These are phyloP conservation scores for Scolanthus callimorphus DNA, from an alignment of 92 coral and sea anemone species.

Conservation along the genomic window DNA sequence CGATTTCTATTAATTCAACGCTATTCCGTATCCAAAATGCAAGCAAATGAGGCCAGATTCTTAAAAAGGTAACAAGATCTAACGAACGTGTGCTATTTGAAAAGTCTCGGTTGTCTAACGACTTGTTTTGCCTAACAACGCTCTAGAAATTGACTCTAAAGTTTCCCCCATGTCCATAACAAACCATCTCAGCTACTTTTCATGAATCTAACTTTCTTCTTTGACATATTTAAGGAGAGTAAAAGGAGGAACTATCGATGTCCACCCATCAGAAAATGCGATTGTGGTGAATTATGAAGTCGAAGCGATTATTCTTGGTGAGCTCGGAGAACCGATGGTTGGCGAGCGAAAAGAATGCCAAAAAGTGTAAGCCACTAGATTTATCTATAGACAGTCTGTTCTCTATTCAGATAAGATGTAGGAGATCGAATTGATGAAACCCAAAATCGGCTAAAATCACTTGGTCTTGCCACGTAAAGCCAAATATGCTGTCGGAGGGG, in stretches of 20 bases:
- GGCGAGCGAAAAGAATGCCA: constrained; percentile 98
- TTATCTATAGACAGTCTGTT: no score
- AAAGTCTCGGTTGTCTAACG: not conserved
- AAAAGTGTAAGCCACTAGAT: constrained; percentile 73
- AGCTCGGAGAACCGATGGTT: constrained; percentile 97
- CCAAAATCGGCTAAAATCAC: no score
- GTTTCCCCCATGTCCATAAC: not conserved
- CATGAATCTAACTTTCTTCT: not conserved
- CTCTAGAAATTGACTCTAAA: not conserved
- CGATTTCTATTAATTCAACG: not conserved
- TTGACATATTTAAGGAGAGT: no score
- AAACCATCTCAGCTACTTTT: no score
- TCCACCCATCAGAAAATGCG: constrained; percentile 98
- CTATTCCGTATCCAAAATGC: constrained; percentile 33
- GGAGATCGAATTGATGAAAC: no score
- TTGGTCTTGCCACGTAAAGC: no score
- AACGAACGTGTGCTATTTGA: not conserved
- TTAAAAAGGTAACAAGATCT: constrained; percentile 58
- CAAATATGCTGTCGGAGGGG: no score
- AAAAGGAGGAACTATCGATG: constrained; percentile 93
- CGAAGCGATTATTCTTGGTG: constrained; percentile 98
- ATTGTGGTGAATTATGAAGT: constrained; percentile 97
- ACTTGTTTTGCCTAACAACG: no score
- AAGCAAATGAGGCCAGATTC: constrained; percentile 77
- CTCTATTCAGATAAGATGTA: no score